Evolutionary conservation across 2,888 invertebrate genomes (phyloP).

Genomic region (Lasius fuliginosus): DNA sequence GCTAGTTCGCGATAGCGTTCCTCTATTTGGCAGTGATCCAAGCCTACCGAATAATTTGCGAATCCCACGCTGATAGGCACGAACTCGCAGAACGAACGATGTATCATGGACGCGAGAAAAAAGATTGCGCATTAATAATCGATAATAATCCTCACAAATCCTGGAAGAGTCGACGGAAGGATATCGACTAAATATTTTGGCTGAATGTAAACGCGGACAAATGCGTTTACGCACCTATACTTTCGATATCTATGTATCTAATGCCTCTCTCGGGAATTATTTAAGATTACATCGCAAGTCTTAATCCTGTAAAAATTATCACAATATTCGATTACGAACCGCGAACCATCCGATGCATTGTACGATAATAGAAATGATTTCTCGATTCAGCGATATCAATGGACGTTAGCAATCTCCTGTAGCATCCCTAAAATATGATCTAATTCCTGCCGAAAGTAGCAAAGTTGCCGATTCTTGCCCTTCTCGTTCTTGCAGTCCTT

Average conservation of each 20-base stretch:
- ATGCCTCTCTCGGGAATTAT: constrained; percentile 43
- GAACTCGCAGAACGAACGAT: constrained; percentile 55
- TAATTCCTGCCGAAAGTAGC: constrained; percentile 84
- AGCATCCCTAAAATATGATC: constrained; percentile 84
- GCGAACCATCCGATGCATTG: constrained; percentile 32
- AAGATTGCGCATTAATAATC: constrained; percentile 45
- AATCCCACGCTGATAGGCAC: constrained; percentile 37
- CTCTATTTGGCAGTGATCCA: constrained; percentile 82
- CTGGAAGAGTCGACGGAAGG: constrained; percentile 44
- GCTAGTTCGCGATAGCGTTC: constrained; percentile 20
- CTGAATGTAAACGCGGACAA: constrained; percentile 11
- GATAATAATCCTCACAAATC: constrained; percentile 46
- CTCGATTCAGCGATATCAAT: constrained; percentile 63
- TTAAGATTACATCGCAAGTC: constrained; percentile 40
- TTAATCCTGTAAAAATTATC: constrained; percentile 62
- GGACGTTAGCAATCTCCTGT: constrained; percentile 83
- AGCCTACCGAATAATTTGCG: constrained; percentile 68
- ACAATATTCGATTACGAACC: constrained; percentile 66
- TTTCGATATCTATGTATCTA: constrained; percentile 20
- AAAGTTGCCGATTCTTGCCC: constrained; percentile 81
- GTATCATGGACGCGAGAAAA: constrained; percentile 53
- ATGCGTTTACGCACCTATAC: constrained; percentile 12
- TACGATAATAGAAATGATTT: background rate
- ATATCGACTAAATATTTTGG: constrained; percentile 44
- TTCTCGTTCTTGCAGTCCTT: constrained; percentile 82